Evolutionary conservation across 2,888 invertebrate species (phyloP).

Genomic region (Desoria tigrina): DNA sequence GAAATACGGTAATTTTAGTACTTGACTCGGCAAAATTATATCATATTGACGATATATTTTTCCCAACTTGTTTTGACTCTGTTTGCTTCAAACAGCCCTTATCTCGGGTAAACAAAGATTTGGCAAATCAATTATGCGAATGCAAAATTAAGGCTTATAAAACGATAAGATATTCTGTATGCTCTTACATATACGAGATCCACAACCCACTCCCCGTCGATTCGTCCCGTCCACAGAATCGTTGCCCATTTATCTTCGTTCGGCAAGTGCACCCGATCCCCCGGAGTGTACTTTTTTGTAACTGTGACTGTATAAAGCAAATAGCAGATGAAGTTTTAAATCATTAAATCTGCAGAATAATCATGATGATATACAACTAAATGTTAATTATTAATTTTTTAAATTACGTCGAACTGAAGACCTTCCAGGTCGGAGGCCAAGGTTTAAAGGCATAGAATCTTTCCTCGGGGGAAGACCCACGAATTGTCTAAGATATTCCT

Average conservation of each 20-base stretch:
- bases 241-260: conserved; percentile 41
- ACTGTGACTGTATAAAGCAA: conserved; percentile 15
- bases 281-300: conserved; percentile 37
- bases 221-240: conserved; percentile 42
- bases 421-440: conserved; percentile 21
- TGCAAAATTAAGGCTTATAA: too few relatives aligned
- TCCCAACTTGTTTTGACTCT: too few relatives aligned
- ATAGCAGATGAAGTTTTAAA: too few relatives aligned
- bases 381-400: background rate
- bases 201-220: conserved; percentile 38
- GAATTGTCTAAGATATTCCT: conserved; percentile 33
- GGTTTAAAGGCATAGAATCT: conserved; percentile 30
- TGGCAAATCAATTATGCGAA: too few relatives aligned
- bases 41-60: too few relatives aligned
- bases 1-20: too few relatives aligned
- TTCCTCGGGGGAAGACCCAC: conserved; percentile 33
- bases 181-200: conserved; percentile 42
- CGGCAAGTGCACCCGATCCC: conserved; percentile 35
- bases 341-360: background rate
- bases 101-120: too few relatives aligned
- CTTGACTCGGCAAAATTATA: too few relatives aligned
- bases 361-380: background rate
- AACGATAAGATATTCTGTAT: too few relatives aligned
- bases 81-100: too few relatives aligned
- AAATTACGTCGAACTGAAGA: conserved; percentile 24